Percentiles rank a stretch among this genome's conserved stretches.
These are phyloP conservation scores for Apistogramma diplotaenia DNA, from an alignment of 2,113 vertebrate genomes.

Conservation along the genomic window DNA sequence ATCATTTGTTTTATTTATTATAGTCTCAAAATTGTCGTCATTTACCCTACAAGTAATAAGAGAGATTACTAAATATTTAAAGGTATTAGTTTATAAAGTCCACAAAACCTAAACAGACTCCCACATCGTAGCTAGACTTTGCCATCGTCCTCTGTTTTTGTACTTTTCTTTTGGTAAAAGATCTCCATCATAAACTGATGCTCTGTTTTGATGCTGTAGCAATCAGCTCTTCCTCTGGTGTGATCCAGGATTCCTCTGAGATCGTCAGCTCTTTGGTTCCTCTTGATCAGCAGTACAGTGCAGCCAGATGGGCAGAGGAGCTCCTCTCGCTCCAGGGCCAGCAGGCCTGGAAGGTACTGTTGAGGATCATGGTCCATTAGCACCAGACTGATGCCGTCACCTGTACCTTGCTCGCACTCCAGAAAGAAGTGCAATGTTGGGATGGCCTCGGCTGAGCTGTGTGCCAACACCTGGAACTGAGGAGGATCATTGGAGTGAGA, in stretches of 20 bases:
- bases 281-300: slow-evolving; percentile 62
- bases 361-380: slow-evolving; percentile 72
- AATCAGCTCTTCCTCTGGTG: slow-evolving; percentile 10
- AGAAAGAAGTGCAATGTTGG: slow-evolving; percentile 15
- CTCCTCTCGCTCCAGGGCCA: slow-evolving; percentile 51
- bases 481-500: neutral
- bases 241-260: slow-evolving; percentile 37
- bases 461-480: slow-evolving; percentile 73
- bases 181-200: slow-evolving; percentile 26
- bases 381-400: slow-evolving; percentile 48
- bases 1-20: neutral
- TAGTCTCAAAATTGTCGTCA: neutral
- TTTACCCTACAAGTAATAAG: neutral
- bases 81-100: neutral
- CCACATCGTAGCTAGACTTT: neutral
- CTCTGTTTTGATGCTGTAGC: slow-evolving; percentile 32
- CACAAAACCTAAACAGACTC: neutral
- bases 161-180: slow-evolving; percentile 6
- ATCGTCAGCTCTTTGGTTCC: neutral
- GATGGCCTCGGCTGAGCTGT: slow-evolving; percentile 63
- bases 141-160: neutral
- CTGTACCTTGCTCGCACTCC: neutral
- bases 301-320: slow-evolving; percentile 55
- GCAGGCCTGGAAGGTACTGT: slow-evolving; percentile 67
- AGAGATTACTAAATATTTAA: neutral